A percentile compares a stretch with the other conserved stretches of the same genome.
Conservation (phyloP, 64 coral and sea anemone genomes). For the Dendronephthya gigantea region DNA sequence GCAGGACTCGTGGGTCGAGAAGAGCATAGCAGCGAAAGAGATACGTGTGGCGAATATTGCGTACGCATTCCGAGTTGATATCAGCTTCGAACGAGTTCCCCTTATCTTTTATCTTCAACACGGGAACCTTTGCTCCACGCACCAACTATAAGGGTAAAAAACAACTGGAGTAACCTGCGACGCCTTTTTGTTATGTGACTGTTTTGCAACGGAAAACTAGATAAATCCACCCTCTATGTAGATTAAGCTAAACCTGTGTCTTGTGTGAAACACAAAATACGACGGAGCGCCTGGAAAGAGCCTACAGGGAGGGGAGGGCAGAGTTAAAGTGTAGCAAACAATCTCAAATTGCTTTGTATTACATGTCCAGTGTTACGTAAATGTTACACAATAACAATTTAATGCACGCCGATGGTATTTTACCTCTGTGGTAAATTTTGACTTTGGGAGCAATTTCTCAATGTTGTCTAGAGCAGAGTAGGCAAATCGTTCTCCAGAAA, state of each 20-base stretch:
- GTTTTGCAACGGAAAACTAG: no score
- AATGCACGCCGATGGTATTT: no score
- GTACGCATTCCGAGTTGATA: conserved; percentile 30
- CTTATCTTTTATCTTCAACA: conserved; percentile 36
- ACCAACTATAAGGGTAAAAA: conserved; percentile 19
- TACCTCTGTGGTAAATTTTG: neutral
- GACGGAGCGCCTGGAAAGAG: no score
- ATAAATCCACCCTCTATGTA: no score
- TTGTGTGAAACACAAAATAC: no score
- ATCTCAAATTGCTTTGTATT: no score
- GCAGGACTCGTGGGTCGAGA: conserved; percentile 41
- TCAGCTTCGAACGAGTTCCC: conserved; percentile 28
- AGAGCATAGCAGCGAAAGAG: conserved; percentile 46
- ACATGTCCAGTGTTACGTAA: no score
- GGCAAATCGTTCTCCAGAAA: neutral
- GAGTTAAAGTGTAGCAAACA: no score
- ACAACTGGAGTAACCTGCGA: neutral
- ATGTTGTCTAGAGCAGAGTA: neutral
- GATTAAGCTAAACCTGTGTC: no score
- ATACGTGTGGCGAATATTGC: conserved; percentile 40
- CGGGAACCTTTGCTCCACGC: conserved; percentile 41
- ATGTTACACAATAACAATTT: no score
- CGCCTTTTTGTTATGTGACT: no score
- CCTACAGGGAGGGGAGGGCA: no score
- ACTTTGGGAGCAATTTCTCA: neutral